Percentiles rank a stretch among this genome's conserved stretches.
phyloP scores from a whole-genome alignment of 2,797 vertebrate genomes.

The Benthosema pterotum region DNA sequence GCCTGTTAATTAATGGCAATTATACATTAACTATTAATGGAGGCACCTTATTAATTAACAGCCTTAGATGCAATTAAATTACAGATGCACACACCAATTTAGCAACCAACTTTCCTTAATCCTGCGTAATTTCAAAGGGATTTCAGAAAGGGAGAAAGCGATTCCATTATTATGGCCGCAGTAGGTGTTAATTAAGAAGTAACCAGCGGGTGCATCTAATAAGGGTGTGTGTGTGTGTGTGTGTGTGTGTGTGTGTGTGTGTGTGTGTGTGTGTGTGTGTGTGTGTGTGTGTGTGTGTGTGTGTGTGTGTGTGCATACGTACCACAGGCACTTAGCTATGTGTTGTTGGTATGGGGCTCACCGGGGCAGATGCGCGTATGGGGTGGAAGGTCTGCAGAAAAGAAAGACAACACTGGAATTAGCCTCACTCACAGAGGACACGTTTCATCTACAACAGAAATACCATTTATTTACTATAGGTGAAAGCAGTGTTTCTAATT shows the following conservation, averaged over 20 bases:
- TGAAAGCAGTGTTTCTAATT: conserved; percentile 31
- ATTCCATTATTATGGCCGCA: conserved; percentile 77
- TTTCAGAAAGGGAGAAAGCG: conserved; percentile 78
- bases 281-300: conserved; percentile 2
- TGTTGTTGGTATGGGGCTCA: conserved; percentile 23
- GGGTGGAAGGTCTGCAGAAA: conserved; percentile 36
- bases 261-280: conserved; percentile 3
- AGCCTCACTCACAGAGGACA: conserved; percentile 51
- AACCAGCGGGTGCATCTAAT: conserved; percentile 77
- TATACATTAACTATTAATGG: conserved; percentile 84
- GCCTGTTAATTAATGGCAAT: conserved; percentile 85
- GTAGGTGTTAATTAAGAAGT: conserved; percentile 85
- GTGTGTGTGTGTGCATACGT: conserved; percentile 15
- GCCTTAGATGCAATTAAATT: conserved; percentile 86
- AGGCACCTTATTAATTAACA: conserved; percentile 87
- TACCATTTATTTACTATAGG: conserved; percentile 15
- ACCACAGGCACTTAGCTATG: conserved; percentile 31
- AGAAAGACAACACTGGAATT: conserved; percentile 67
- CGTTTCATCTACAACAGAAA: conserved; percentile 32
- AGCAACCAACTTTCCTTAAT: conserved; percentile 87
- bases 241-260: conserved; percentile 7
- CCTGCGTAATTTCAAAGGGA: conserved; percentile 87
- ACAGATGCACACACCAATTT: conserved; percentile 86
- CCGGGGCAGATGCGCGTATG: conserved; percentile 31
- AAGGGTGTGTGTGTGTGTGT: conserved; percentile 33